Evolutionary conservation across 2,888 invertebrate species (phyloP).

Genomic region (Muschampia plurimacula): DNA sequence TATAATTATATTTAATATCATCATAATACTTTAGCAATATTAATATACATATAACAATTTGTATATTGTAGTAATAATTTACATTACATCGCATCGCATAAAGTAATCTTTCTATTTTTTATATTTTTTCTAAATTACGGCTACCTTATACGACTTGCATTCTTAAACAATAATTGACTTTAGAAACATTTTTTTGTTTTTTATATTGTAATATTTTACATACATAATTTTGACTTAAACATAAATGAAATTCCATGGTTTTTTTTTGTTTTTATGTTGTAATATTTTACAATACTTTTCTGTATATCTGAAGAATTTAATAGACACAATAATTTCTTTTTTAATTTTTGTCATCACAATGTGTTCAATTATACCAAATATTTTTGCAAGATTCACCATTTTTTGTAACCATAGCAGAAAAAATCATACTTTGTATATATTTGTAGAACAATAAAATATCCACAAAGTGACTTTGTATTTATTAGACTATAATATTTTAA

Average conservation of each 20-base stretch:
- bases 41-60: constrained; percentile 3
- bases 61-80: not conserved
- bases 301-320: not conserved
- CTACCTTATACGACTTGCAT: too few relatives aligned
- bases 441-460: constrained; percentile 54
- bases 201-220: too few relatives aligned
- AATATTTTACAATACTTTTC: not conserved
- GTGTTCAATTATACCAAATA: constrained; percentile 82
- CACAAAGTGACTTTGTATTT: constrained; percentile 34
- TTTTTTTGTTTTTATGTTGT: not conserved
- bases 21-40: constrained; percentile 12
- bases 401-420: constrained; percentile 40
- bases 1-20: constrained; percentile 13
- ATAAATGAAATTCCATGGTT: not conserved
- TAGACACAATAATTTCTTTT: not conserved
- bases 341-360: constrained; percentile 68
- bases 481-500: constrained; percentile 23
- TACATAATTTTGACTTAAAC: too few relatives aligned
- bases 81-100: not conserved
- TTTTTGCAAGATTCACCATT: constrained; percentile 64
- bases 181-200: too few relatives aligned
- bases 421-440: constrained; percentile 45
- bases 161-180: too few relatives aligned
- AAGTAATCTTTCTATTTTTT: not conserved
- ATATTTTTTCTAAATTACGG: not conserved